Evolutionary conservation across 2,888 invertebrate genomes (phyloP).

Genomic region (Phortica okadai): DNA sequence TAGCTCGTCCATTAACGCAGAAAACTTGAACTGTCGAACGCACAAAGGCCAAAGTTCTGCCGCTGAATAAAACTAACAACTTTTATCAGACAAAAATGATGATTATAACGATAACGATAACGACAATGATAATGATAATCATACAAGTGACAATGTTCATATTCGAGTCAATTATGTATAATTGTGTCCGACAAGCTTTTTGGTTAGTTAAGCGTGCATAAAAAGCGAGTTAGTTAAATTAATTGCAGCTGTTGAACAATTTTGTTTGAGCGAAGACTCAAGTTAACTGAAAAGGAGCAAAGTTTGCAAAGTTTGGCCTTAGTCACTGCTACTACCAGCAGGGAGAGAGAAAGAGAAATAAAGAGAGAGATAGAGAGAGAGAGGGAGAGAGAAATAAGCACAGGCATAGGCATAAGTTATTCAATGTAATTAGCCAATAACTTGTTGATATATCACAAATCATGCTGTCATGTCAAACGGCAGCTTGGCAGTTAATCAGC

Average conservation of each 20-base stretch:
- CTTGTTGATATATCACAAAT: slow-evolving; percentile 7
- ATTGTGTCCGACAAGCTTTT: background rate
- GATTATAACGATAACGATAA: too few relatives aligned
- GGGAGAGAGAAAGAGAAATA: background rate
- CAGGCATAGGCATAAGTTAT: background rate
- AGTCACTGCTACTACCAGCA: background rate
- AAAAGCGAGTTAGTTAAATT: background rate
- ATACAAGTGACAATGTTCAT: background rate
- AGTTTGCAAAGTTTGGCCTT: background rate
- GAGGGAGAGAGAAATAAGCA: background rate
- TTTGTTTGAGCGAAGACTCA: background rate
- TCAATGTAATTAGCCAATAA: slow-evolving; percentile 2
- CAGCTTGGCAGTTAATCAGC: slow-evolving; percentile 3
- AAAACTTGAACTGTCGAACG: too few relatives aligned
- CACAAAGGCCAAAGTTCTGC: too few relatives aligned
- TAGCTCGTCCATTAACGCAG: too few relatives aligned
- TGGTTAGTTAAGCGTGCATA: background rate
- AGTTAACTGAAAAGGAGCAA: background rate
- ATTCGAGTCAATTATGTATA: background rate
- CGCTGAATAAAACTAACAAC: background rate
- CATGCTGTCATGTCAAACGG: background rate
- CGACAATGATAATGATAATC: background rate
- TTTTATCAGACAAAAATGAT: background rate
- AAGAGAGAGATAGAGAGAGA: background rate
- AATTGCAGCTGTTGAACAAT: slow-evolving; percentile 1